Conservation (phyloP, 2,113 vertebrate genomes). For the Dasyprocta punctata region DNA sequence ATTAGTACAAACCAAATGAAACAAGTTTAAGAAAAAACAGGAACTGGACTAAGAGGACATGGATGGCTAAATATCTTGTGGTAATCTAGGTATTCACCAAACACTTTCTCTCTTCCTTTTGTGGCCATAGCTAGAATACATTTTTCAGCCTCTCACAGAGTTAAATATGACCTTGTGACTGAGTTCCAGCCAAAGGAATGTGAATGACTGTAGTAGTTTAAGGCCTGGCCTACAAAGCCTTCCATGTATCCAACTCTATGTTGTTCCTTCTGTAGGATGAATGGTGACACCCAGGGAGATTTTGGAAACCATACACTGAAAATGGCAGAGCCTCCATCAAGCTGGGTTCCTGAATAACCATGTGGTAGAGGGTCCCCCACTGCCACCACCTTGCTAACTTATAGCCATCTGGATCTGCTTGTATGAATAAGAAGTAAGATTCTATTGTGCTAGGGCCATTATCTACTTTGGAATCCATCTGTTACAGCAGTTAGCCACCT, state of each 20-base stretch:
- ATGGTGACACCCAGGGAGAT: constrained; percentile 4
- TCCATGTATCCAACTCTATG: not conserved
- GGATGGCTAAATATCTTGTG: not conserved
- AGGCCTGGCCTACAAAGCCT: not conserved
- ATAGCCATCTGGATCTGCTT: constrained; percentile 20
- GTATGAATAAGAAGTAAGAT: constrained; percentile 31
- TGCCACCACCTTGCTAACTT: not conserved
- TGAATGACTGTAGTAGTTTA: not conserved
- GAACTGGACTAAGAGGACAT: not conserved
- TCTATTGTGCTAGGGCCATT: not conserved
- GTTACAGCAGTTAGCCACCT: constrained; percentile 30
- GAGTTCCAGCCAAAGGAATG: not conserved
- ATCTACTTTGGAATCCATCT: constrained; percentile 42
- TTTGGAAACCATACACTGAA: not conserved
- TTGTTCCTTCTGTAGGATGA: constrained; percentile 2
- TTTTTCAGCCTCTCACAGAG: constrained; percentile 24
- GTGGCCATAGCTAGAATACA: not conserved
- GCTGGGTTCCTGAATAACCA: not conserved
- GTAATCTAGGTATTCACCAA: constrained; percentile 4
- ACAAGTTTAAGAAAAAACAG: constrained; percentile 39
- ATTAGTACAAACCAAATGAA: constrained; percentile 39
- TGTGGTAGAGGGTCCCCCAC: not conserved
- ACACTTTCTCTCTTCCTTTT: constrained; percentile 42
- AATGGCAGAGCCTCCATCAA: not conserved
- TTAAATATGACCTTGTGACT: not conserved